Conservation (phyloP, 1,140 invertebrate genomes). For the Aricia agestis region DNA sequence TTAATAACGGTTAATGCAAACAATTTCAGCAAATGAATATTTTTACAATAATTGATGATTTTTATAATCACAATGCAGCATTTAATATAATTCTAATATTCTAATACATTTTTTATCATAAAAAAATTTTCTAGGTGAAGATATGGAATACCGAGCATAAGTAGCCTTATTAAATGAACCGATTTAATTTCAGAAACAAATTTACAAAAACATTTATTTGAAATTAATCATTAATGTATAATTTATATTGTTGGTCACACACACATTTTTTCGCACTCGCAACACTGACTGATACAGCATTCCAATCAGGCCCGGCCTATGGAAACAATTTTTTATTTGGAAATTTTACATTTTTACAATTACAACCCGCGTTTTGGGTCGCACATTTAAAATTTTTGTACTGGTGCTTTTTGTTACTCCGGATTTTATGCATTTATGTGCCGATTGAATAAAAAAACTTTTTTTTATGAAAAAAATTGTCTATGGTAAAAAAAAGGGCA, state of each 20-base stretch:
- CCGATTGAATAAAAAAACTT: not conserved
- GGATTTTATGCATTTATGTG: slow-evolving; percentile 31
- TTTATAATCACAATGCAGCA: too few species aligned
- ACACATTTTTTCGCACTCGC: not conserved
- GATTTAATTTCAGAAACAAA: too few species aligned
- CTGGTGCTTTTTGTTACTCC: slow-evolving; percentile 26
- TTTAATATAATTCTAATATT: too few species aligned
- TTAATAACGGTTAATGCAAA: not conserved
- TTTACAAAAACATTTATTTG: too few species aligned
- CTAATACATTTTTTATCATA: too few species aligned
- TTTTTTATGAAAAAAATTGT: not conserved
- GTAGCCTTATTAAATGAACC: too few species aligned
- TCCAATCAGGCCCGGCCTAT: slow-evolving; percentile 30
- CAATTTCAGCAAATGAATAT: too few species aligned
- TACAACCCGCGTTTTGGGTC: slow-evolving; percentile 31
- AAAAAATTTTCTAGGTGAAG: too few species aligned
- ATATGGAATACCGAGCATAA: too few species aligned
- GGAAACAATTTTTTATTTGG: slow-evolving; percentile 29
- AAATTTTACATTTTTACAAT: slow-evolving; percentile 27
- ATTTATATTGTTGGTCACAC: not conserved
- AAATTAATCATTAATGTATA: not conserved
- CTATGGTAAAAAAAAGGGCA: not conserved
- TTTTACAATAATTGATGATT: too few species aligned
- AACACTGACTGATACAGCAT: slow-evolving; percentile 32
- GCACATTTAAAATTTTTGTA: slow-evolving; percentile 20